phyloP scores from a whole-genome alignment of 2,888 invertebrate species.

The Oscheius sp. region DNA sequence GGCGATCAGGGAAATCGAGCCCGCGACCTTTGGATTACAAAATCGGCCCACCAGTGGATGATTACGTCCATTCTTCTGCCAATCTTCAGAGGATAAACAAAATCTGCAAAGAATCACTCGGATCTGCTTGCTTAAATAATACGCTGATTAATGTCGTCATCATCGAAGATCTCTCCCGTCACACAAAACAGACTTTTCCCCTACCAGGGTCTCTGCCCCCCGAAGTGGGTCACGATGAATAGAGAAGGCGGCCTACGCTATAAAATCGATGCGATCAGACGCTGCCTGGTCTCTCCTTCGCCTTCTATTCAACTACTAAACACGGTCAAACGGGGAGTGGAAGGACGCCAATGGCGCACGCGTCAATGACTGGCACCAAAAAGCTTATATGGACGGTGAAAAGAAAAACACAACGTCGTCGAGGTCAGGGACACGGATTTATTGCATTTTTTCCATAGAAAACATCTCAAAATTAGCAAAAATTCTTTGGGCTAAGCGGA shows the following conservation, averaged over 20 bases:
- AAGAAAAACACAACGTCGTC: conserved; percentile 8
- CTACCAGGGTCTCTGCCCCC: not conserved
- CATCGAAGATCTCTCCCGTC: not conserved
- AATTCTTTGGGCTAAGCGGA: no score
- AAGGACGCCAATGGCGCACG: conserved; percentile 13
- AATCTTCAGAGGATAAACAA: no score
- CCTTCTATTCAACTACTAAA: conserved; percentile 23
- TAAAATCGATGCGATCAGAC: conserved; percentile 36
- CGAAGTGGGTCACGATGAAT: conserved; percentile 35
- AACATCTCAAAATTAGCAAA: not conserved
- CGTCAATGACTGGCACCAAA: not conserved
- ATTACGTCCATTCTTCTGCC: no score
- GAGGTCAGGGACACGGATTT: not conserved
- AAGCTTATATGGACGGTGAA: no score
- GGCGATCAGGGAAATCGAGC: no score
- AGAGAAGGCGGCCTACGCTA: conserved; percentile 33
- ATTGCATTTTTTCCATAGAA: not conserved
- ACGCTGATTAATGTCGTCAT: not conserved
- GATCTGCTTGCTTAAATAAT: not conserved
- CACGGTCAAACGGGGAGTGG: conserved; percentile 21
- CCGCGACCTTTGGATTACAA: no score
- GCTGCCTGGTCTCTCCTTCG: conserved; percentile 28
- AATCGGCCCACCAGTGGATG: no score
- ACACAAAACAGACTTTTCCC: not conserved
- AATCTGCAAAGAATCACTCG: no score